Conservation (phyloP, 30 jellyfish, hydroid and myxozoan genomes). For the Sanderia malayensis region DNA sequence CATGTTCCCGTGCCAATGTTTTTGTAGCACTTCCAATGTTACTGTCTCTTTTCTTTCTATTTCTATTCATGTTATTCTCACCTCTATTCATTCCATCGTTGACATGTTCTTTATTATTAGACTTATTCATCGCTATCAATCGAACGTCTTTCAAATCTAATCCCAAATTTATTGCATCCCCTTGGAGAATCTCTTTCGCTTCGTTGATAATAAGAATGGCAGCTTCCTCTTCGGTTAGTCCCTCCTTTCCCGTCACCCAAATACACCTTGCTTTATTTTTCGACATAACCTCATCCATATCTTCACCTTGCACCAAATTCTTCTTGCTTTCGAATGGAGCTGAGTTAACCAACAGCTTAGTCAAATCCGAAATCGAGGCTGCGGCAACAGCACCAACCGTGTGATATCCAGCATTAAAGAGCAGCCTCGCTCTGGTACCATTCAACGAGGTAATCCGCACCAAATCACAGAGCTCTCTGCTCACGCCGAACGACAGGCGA, state of each 20-base stretch:
- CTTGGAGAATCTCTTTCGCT: slow-evolving; percentile 79
- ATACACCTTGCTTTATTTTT: slow-evolving; percentile 57
- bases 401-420: slow-evolving; percentile 88
- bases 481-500: slow-evolving; percentile 93
- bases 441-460: slow-evolving; percentile 80
- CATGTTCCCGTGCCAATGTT: background rate
- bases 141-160: slow-evolving; percentile 29
- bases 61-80: background rate
- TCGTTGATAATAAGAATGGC: slow-evolving; percentile 69
- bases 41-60: background rate
- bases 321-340: slow-evolving; percentile 84
- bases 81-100: background rate
- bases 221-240: slow-evolving; percentile 89
- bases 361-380: slow-evolving; percentile 65
- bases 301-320: slow-evolving; percentile 46
- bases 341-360: slow-evolving; percentile 63
- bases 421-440: slow-evolving; percentile 81
- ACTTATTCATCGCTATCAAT: slow-evolving; percentile 3
- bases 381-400: slow-evolving; percentile 79
- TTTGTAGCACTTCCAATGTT: background rate
- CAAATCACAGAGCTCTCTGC: slow-evolving; percentile 90
- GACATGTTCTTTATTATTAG: background rate
- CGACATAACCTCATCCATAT: slow-evolving; percentile 28
- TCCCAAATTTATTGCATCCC: slow-evolving; percentile 71
- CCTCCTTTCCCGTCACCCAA: slow-evolving; percentile 85